Evolutionary conservation across 2,113 vertebrate species (phyloP).

Genomic region (Nesoenas mayeri): DNA sequence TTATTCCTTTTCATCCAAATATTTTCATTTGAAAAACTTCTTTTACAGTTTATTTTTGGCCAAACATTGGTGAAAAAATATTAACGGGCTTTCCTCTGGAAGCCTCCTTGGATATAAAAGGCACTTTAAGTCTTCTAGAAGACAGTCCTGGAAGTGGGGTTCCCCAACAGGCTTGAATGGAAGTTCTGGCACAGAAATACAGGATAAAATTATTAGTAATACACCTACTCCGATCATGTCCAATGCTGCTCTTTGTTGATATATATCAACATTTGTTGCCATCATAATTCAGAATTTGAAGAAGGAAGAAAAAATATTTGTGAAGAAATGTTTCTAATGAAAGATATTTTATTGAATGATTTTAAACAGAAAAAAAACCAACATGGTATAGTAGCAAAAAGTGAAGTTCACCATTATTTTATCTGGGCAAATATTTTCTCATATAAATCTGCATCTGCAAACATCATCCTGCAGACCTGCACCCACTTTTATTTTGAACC

Average conservation of each 20-base stretch:
- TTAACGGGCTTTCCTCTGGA: neutral
- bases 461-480: slow-evolving; percentile 79
- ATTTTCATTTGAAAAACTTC: neutral
- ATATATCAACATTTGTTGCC: neutral
- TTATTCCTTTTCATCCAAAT: neutral
- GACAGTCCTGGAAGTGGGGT: neutral
- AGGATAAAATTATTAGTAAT: neutral
- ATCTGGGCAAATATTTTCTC: slow-evolving; percentile 75
- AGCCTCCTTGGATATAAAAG: neutral
- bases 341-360: neutral
- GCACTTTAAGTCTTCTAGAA: neutral
- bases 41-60: neutral
- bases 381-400: neutral
- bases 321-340: neutral
- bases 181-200: neutral
- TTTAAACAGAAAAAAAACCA: neutral
- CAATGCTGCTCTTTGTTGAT: neutral
- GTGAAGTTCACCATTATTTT: slow-evolving; percentile 71
- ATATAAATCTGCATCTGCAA: slow-evolving; percentile 76
- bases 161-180: neutral
- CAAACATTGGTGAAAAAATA: neutral
- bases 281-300: neutral
- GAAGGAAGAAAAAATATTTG: neutral
- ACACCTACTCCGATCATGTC: neutral
- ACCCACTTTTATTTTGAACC: slow-evolving; percentile 85